Base-by-base conservation (phyloP, 1,140 invertebrate genomes). In the Archegozetes longisetosus region DNA sequence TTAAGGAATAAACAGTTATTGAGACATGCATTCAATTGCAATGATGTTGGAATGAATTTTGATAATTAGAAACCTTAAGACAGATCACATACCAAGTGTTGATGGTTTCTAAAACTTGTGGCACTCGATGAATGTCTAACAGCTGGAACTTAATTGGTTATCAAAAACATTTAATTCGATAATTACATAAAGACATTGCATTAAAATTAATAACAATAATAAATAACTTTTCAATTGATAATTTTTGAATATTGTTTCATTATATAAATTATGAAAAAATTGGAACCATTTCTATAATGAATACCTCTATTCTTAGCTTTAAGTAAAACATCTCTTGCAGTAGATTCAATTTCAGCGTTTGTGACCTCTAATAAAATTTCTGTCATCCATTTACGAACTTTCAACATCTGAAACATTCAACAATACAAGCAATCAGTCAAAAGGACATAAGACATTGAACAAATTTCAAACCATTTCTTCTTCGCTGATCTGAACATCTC, bases 361-460 rank as follows among this genome's bases (percentile, higher is more conserved):
- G 92, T 96, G 64, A 93, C 90, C 68, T 93, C 88, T 58, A 96
- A 76, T 54, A 96, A 78, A 66, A 95, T 84, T 77, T 94, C 87
- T 48, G 90, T 96, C 70, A 95, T 74, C 62, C 84, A 83, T 58
- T 83, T 77, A 64, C 88, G 79, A 23, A 95, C 85, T 71, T 82
- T 82, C 68, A 88, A 71, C 85, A 94, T 92, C 89, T 94, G 73
- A 9, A 71, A 70, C 46, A 58, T 66, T 64, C 49, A 55, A 55
- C 55, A 57, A 29, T 17, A n/a, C 26, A 32, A 61, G 22, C 25
- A 14, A 57, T 20, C 23, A 28, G 27, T 56, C 3, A 64, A 22
- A 54, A 40, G 54, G 2, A 20, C 48, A 48, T 23, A 28, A 17
- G 32, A 50, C 56, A 29, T 40, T 17, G 28, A 27, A 50, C 1